These are phyloP conservation scores for Rhopalosiphum maidis DNA, from an alignment of 1,140 invertebrate species.

Conservation along the genomic window DNA sequence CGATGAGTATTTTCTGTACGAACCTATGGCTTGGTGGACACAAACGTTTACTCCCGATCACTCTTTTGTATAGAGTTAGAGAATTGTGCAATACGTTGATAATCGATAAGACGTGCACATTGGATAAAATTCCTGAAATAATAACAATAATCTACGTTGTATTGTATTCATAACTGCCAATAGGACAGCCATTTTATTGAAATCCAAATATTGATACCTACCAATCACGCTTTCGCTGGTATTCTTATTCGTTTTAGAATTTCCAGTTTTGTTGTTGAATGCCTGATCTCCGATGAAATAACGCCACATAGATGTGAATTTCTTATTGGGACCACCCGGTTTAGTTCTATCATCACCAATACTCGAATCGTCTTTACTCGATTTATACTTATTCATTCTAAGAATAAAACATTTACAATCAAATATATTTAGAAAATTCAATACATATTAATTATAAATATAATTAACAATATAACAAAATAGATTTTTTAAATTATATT, in stretches of 20 bases:
- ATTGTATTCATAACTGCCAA: neutral
- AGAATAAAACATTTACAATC: neutral
- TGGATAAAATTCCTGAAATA: slow-evolving; percentile 65
- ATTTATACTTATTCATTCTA: slow-evolving; percentile 20
- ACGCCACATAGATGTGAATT: slow-evolving; percentile 15
- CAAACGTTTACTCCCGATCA: slow-evolving; percentile 70
- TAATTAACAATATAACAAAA: no score
- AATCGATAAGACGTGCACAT: slow-evolving; percentile 66
- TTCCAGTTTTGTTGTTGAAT: slow-evolving; percentile 1
- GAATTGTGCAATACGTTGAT: slow-evolving; percentile 74
- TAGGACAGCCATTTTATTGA: neutral
- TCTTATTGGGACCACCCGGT: neutral
- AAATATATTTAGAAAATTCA: neutral
- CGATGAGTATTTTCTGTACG: slow-evolving; percentile 49
- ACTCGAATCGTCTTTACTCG: neutral
- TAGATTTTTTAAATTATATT: neutral
- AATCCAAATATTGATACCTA: neutral
- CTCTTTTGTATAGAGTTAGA: slow-evolving; percentile 74
- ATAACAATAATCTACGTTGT: neutral
- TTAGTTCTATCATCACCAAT: slow-evolving; percentile 6
- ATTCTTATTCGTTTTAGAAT: slow-evolving; percentile 1
- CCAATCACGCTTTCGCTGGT: slow-evolving; percentile 40
- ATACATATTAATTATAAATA: neutral
- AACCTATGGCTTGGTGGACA: slow-evolving; percentile 67
- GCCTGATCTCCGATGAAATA: slow-evolving; percentile 33